phyloP scores from a whole-genome alignment of 2,888 invertebrate species.

The Diplazon laetatorius region DNA sequence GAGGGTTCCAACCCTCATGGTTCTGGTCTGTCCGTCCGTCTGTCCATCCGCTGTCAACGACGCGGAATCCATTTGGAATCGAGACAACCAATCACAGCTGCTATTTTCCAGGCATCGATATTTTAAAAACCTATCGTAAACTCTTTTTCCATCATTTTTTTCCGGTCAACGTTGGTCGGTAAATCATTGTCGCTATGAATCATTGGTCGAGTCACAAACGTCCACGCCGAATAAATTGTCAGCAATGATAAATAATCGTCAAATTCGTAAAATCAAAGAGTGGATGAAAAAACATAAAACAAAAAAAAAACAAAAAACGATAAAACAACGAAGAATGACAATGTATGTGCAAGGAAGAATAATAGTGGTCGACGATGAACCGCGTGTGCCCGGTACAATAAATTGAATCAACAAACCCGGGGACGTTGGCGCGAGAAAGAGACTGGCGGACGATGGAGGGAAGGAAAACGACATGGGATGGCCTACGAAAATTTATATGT shows the following conservation, averaged over 20 bases:
- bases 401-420: slow-evolving; percentile 59
- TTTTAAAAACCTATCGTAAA: too few species aligned
- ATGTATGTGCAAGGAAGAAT: background rate
- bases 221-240: slow-evolving; percentile 44
- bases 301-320: slow-evolving; percentile 10
- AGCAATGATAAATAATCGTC: slow-evolving; percentile 34
- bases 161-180: background rate
- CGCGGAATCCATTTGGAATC: too few species aligned
- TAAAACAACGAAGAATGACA: background rate
- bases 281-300: background rate
- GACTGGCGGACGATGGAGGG: slow-evolving; percentile 4
- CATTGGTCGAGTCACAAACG: slow-evolving; percentile 39
- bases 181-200: slow-evolving; percentile 6
- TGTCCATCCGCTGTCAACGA: too few species aligned
- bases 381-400: slow-evolving; percentile 45
- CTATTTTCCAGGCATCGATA: too few species aligned
- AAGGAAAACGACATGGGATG: slow-evolving; percentile 42
- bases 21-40: too few species aligned
- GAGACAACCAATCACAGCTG: too few species aligned
- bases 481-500: slow-evolving; percentile 54
- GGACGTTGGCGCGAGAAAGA: slow-evolving; percentile 42
- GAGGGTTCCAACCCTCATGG: too few species aligned
- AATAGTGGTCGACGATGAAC: slow-evolving; percentile 45
- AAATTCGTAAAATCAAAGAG: slow-evolving; percentile 33
- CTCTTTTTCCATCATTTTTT: too few species aligned